A percentile compares a stretch with the other conserved stretches of the same genome.
These are phyloP conservation scores for Pseudopodoces humilis DNA, from an alignment of 2,113 vertebrate species.

Conservation along the genomic window DNA sequence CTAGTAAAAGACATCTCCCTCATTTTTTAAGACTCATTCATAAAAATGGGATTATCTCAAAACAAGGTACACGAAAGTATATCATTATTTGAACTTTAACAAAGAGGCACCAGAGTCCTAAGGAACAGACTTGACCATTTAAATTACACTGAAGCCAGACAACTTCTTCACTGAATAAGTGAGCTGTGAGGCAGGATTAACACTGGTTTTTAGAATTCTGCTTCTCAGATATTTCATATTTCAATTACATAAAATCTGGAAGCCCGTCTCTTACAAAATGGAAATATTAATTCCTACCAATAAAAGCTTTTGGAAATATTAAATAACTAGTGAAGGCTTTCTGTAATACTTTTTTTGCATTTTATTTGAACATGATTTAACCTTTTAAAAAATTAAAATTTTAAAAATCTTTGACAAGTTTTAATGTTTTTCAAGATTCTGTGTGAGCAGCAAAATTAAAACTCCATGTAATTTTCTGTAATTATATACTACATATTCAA, in stretches of 20 bases:
- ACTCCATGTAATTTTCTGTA: constrained; percentile 3
- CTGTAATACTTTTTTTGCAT: background rate
- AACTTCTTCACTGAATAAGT: background rate
- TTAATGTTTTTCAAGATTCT: background rate
- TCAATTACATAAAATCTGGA: background rate
- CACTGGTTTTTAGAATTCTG: background rate
- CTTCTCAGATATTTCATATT: background rate
- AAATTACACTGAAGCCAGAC: background rate
- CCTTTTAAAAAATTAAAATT: background rate
- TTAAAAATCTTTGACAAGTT: background rate
- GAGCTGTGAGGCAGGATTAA: background rate
- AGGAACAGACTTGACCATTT: background rate
- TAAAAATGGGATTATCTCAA: background rate
- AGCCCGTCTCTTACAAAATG: background rate
- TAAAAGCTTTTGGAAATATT: background rate
- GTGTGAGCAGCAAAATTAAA: background rate
- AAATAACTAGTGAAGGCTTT: background rate
- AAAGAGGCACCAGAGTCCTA: background rate
- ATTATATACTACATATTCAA: constrained; percentile 24
- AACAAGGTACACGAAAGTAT: background rate
- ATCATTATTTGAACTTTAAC: background rate
- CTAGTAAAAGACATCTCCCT: background rate
- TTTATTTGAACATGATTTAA: background rate
- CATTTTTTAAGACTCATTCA: background rate
- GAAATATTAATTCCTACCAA: background rate